These are phyloP conservation scores for Parochlus steinenii DNA, from an alignment of 2,888 invertebrate genomes.

Conservation along the genomic window DNA sequence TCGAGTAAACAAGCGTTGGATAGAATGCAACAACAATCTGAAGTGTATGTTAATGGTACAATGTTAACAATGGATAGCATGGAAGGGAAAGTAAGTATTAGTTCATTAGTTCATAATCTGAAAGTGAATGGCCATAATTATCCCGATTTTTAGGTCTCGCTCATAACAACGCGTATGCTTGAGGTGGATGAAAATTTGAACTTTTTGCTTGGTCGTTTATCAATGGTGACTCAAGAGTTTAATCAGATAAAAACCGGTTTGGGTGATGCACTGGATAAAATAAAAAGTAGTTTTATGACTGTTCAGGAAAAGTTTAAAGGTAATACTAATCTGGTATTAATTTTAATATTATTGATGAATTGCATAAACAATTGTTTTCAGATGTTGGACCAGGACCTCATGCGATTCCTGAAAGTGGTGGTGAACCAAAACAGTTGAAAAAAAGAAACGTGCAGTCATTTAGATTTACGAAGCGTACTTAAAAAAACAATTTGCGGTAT, in stretches of 20 bases:
- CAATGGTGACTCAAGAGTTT: slow-evolving; percentile 71
- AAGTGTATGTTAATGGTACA: slow-evolving; percentile 63
- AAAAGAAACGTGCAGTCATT: too few relatives aligned
- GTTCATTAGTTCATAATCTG: slow-evolving; percentile 1
- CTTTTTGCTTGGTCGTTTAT: slow-evolving; percentile 59
- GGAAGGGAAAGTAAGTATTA: slow-evolving; percentile 45
- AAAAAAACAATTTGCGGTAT: too few relatives aligned
- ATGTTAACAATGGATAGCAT: slow-evolving; percentile 58
- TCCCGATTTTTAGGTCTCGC: slow-evolving; percentile 44
- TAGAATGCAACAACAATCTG: slow-evolving; percentile 55
- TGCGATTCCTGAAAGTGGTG: slow-evolving; percentile 28
- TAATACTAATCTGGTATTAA: slow-evolving; percentile 1
- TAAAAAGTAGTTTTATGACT: slow-evolving; percentile 45
- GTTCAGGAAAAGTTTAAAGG: slow-evolving; percentile 37
- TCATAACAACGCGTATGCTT: slow-evolving; percentile 57
- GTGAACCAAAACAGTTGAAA: neutral
- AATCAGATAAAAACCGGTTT: slow-evolving; percentile 61
- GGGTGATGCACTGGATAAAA: slow-evolving; percentile 51
- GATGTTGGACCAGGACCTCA: slow-evolving; percentile 44
- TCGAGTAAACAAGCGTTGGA: slow-evolving; percentile 58
- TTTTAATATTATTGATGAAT: neutral
- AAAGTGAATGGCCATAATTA: slow-evolving; percentile 10
- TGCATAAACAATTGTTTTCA: slow-evolving; percentile 19
- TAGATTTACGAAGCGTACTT: too few relatives aligned
- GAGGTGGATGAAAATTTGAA: slow-evolving; percentile 72